Base-by-base conservation (phyloP, 2,113 vertebrate species). In the Syngnathus typhle region DNA sequence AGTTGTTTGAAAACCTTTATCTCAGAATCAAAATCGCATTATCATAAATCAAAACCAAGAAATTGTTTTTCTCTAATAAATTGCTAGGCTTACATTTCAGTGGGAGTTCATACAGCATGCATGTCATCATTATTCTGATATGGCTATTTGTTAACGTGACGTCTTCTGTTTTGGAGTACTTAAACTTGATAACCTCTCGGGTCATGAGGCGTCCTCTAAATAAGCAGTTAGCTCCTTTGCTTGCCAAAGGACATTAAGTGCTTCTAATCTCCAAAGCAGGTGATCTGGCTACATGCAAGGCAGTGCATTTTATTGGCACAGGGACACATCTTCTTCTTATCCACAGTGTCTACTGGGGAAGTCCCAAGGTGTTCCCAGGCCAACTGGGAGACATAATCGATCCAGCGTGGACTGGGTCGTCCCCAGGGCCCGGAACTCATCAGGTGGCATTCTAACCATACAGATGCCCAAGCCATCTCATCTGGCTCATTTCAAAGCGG, bases 201-300 rank as follows among this genome's bases (percentile, higher is more conserved):
- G 58, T 46, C 65, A 47, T 51, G 46, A 37, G 23, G 39, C 58
- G 60, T 41, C 47, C 21, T 64, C 46, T 67, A 46, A 59, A 56
- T 18, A 38, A 21, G 5, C 73, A 64, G 15, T 61, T 37, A 15
- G 23, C 32, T 36, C 39, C 67, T 71, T 56, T 65, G 21, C 63
- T 71, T 68, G 39, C 43, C 62, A 58, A 36, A 68, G 39, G 7
- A 51, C 72, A 78, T 19, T 15, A 68, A 58, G 68, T 12, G 41
- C 64, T 9, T 71, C 54, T 68, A 71, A 72, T 68, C 46, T 70
- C 49, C 56, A 21, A 15, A 39, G 36, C 68, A 71, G 64, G 69
- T 74, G 66, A 81, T 68, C 15, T 51, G 18, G 60, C n/a, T 4
- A 38, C 16, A 44, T 41, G 19, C 36, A 36, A 61, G 4, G 60